Conservation (phyloP, 2,797 vertebrate species). For the Dryobates pubescens region DNA sequence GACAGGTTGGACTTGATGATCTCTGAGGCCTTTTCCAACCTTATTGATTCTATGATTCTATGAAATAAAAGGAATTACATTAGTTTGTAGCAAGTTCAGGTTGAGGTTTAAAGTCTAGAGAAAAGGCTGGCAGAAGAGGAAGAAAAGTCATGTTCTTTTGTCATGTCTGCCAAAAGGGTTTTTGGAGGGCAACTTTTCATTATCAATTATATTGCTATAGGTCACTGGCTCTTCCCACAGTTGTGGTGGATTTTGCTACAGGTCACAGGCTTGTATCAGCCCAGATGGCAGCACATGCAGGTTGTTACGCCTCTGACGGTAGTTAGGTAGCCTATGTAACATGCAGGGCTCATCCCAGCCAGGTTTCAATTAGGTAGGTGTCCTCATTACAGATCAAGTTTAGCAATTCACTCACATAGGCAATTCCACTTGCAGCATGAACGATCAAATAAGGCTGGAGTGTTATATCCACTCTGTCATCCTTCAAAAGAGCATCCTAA, state of each 20-base stretch:
- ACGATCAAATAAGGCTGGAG: background rate
- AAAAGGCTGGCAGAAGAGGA: background rate
- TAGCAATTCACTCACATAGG: background rate
- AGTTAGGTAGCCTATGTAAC: background rate
- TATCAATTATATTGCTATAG: background rate
- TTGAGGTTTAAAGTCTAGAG: background rate
- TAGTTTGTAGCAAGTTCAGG: background rate
- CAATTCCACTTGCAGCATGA: background rate
- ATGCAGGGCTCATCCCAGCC: background rate
- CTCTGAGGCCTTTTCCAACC: too few relatives aligned
- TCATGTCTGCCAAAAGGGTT: too few relatives aligned
- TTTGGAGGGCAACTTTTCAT: background rate
- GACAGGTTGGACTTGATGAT: too few relatives aligned
- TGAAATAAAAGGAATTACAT: background rate
- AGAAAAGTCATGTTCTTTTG: too few relatives aligned
- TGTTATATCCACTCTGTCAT: background rate
- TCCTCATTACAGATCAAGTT: background rate
- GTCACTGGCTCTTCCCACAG: background rate
- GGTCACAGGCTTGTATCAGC: background rate
- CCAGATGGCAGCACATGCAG: background rate
- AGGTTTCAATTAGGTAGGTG: constrained; percentile 5
- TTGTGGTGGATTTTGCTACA: background rate
- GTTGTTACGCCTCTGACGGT: background rate
- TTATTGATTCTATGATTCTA: too few relatives aligned
- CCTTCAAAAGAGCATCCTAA: background rate